A percentile compares a stretch with the other conserved stretches of the same genome.
phyloP scores from a whole-genome alignment of 2,113 vertebrate genomes.

The Ellobius talpinus region DNA sequence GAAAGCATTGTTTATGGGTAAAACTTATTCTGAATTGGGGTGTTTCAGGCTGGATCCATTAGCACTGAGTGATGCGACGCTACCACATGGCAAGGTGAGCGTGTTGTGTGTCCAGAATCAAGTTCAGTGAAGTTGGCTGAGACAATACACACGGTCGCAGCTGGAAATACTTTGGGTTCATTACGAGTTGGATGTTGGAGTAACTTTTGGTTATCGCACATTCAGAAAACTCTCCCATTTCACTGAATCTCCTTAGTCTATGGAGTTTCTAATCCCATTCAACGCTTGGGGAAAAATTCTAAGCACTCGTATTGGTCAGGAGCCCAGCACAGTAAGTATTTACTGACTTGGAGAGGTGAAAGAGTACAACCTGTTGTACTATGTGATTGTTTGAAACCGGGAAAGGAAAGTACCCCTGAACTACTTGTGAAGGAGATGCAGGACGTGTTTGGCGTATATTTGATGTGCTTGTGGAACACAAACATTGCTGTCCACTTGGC shows the following conservation, averaged over 20 bases:
- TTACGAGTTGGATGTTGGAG: neutral
- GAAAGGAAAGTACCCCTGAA: conserved; percentile 1
- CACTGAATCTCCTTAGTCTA: neutral
- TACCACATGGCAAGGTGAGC: neutral
- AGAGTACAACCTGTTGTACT: neutral
- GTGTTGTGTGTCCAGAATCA: neutral
- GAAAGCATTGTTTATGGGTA: neutral
- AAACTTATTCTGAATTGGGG: neutral
- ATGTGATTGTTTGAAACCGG: neutral
- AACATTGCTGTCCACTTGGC: neutral
- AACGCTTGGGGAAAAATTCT: neutral
- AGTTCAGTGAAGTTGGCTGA: neutral
- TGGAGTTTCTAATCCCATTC: neutral
- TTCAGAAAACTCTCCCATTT: neutral
- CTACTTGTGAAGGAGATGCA: neutral
- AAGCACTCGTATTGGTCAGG: neutral
- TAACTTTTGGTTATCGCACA: neutral
- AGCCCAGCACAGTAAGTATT: neutral
- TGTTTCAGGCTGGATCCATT: neutral
- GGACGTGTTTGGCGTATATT: neutral
- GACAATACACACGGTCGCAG: neutral
- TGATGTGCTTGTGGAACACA: neutral
- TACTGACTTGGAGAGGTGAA: neutral
- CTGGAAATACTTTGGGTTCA: neutral
- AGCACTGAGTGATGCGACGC: too few relatives aligned